A percentile compares a stretch with the other conserved stretches of the same genome.
Conservation (phyloP, 35 echinoderm and acorn worm species). For the Amphiura filiformis region DNA sequence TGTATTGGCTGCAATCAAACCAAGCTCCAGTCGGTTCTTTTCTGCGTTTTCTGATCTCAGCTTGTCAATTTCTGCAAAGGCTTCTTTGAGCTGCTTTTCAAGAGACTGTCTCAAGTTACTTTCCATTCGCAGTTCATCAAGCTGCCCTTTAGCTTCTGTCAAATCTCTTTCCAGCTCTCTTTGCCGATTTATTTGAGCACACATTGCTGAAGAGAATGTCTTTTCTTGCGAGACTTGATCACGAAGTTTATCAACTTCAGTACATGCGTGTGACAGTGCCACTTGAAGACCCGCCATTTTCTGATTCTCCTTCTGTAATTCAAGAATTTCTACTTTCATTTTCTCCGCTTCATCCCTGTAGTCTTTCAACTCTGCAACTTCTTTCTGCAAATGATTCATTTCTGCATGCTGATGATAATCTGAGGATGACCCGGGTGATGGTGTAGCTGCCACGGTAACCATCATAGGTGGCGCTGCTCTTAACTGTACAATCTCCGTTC, state of each 20-base stretch:
- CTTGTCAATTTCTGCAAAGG: not conserved
- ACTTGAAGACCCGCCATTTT: not conserved
- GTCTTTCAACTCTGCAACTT: not conserved
- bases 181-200: not conserved
- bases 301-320: not conserved
- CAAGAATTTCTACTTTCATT: not conserved
- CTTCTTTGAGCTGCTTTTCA: not conserved
- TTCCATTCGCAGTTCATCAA: not conserved
- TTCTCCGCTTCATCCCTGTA: not conserved
- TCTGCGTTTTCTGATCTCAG: not conserved
- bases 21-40: not conserved
- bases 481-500: not conserved
- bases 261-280: not conserved
- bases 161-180: not conserved
- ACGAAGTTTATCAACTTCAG: not conserved
- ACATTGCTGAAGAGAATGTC: not conserved
- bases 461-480: constrained; percentile 4
- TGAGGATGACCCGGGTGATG: not conserved
- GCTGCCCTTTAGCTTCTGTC: not conserved
- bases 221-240: not conserved
- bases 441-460: not conserved
- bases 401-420: not conserved
- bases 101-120: not conserved
- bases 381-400: not conserved
- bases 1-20: no score